Evolutionary conservation across 2,113 vertebrate genomes (phyloP).

Genomic region (Hippocampus mohnikei): DNA sequence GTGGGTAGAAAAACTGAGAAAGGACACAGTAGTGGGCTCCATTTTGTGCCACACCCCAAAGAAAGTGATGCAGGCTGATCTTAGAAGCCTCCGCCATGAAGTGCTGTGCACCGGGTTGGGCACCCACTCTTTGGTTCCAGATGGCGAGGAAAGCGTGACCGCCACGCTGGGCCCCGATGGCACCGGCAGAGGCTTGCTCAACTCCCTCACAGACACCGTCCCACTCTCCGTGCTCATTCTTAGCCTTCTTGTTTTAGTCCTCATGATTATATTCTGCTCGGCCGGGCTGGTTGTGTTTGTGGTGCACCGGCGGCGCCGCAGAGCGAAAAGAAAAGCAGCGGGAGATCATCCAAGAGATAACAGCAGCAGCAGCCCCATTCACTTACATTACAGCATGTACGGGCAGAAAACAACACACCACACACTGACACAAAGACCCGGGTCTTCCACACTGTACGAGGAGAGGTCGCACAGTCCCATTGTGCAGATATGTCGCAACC

Average conservation of each 20-base stretch:
- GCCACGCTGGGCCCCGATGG: slow-evolving; percentile 64
- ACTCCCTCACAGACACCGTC: slow-evolving; percentile 82
- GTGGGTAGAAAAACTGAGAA: slow-evolving; percentile 88
- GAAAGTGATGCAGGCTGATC: slow-evolving; percentile 79
- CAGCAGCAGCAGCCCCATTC: slow-evolving; percentile 81
- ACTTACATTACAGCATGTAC: slow-evolving; percentile 95
- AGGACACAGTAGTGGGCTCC: slow-evolving; percentile 80
- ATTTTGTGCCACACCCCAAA: slow-evolving; percentile 87
- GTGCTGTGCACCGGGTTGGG: slow-evolving; percentile 83
- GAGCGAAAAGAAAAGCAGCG: slow-evolving; percentile 82
- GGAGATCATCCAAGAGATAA: slow-evolving; percentile 84
- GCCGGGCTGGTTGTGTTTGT: slow-evolving; percentile 90
- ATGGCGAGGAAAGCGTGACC: slow-evolving; percentile 67
- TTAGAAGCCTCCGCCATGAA: slow-evolving; percentile 83
- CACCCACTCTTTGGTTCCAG: slow-evolving; percentile 75
- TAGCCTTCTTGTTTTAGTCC: slow-evolving; percentile 85
- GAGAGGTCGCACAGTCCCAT: slow-evolving; percentile 84
- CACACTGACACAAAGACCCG: slow-evolving; percentile 76
- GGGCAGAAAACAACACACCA: slow-evolving; percentile 96
- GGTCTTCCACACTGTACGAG: slow-evolving; percentile 78
- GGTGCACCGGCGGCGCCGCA: slow-evolving; percentile 81
- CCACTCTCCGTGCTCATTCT: slow-evolving; percentile 95
- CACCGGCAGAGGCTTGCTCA: slow-evolving; percentile 67
- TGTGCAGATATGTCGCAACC: slow-evolving; percentile 88
- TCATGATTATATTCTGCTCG: slow-evolving; percentile 89